phyloP scores from a whole-genome alignment of 2,113 vertebrate genomes.

The Alosa alosa region DNA sequence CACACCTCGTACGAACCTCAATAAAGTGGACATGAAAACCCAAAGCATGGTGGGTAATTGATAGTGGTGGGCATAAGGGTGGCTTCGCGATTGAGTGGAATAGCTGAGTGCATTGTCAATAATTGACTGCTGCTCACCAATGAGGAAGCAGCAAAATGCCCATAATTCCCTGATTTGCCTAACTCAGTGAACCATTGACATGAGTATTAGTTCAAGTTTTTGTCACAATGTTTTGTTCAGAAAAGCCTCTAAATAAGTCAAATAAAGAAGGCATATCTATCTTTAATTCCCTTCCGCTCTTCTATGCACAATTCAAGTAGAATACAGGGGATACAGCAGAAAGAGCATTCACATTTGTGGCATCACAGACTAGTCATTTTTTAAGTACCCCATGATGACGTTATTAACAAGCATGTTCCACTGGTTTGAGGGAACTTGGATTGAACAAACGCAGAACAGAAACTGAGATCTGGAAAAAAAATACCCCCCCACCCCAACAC shows the following conservation, averaged over 20 bases:
- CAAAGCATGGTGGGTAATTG: constrained; percentile 59
- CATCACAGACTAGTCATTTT: not conserved
- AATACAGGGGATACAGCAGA: not conserved
- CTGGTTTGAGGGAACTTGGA: not conserved
- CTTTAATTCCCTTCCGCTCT: not conserved
- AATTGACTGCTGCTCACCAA: constrained; percentile 67
- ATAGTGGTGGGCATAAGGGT: constrained; percentile 40
- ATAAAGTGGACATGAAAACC: constrained; percentile 30
- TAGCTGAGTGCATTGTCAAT: constrained; percentile 62
- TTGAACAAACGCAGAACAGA: not conserved
- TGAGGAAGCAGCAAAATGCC: constrained; percentile 58
- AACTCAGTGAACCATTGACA: constrained; percentile 63
- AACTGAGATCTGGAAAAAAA: not conserved
- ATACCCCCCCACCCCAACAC: not conserved
- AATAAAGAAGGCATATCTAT: not conserved
- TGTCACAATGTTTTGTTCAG: not conserved
- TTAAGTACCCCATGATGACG: not conserved
- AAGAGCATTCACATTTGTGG: not conserved
- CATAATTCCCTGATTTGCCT: constrained; percentile 54
- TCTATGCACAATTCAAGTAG: not conserved
- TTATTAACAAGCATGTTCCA: not conserved
- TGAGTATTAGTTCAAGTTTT: constrained; percentile 10
- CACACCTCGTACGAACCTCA: constrained; percentile 1
- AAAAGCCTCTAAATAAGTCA: not conserved
- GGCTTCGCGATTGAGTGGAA: constrained; percentile 57